Conservation (phyloP, 1,140 invertebrate genomes). For the Diprion similis region DNA sequence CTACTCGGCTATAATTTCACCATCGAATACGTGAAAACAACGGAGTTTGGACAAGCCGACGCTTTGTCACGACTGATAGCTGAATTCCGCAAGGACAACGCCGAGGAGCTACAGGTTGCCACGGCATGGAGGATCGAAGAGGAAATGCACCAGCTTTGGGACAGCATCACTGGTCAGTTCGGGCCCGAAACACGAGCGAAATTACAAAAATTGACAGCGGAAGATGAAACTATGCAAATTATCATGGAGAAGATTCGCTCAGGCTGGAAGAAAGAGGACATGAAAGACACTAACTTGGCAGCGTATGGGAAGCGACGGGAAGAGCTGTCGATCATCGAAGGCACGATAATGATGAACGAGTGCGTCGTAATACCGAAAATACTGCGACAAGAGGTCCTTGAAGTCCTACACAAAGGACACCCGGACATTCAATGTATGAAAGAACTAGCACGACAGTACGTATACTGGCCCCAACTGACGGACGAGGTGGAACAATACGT, state of each 20-base stretch:
- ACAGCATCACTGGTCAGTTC: slow-evolving; percentile 4
- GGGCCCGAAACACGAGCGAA: slow-evolving; percentile 3
- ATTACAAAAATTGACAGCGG: background rate
- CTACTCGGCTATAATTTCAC: slow-evolving; percentile 32
- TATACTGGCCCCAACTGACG: slow-evolving; percentile 62
- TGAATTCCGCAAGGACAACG: slow-evolving; percentile 28
- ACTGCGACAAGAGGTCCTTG: slow-evolving; percentile 44
- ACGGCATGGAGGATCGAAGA: slow-evolving; percentile 18
- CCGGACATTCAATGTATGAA: slow-evolving; percentile 63
- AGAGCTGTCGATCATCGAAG: slow-evolving; percentile 12
- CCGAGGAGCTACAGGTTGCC: slow-evolving; percentile 21
- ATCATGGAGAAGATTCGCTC: slow-evolving; percentile 11
- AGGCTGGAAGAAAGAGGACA: slow-evolving; percentile 10
- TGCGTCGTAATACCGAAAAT: slow-evolving; percentile 50
- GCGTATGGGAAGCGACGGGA: slow-evolving; percentile 11
- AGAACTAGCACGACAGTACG: slow-evolving; percentile 55
- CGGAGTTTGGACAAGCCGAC: slow-evolving; percentile 35
- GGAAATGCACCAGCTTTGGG: slow-evolving; percentile 15
- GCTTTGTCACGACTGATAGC: slow-evolving; percentile 36
- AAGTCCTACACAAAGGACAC: slow-evolving; percentile 58
- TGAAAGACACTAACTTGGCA: slow-evolving; percentile 4
- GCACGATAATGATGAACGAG: no score
- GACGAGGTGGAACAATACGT: slow-evolving; percentile 50
- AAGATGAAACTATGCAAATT: no score
- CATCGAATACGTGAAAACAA: slow-evolving; percentile 33